These are phyloP conservation scores for Parapristionchus giblindavisi DNA, from an alignment of 2,888 invertebrate genomes.

Conservation along the genomic window DNA sequence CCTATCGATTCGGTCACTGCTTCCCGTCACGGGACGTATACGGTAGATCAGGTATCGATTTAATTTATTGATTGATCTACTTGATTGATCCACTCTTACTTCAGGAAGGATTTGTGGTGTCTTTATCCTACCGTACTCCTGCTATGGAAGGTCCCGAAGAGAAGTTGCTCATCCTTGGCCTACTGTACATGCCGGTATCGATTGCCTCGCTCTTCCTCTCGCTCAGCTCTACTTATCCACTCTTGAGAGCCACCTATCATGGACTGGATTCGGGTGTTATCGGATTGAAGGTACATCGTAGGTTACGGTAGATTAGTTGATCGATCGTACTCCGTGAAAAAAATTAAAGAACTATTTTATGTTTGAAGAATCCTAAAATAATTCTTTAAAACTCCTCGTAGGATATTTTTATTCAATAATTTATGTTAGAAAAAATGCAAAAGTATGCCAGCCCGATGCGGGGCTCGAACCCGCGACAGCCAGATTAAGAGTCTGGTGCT, in stretches of 20 bases:
- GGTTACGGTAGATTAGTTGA: not conserved
- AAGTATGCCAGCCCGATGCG: constrained; percentile 47
- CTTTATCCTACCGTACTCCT: constrained; percentile 25
- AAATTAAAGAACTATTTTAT: too few relatives aligned
- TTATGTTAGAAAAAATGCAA: too few relatives aligned
- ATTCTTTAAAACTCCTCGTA: too few relatives aligned
- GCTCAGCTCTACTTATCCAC: constrained; percentile 71
- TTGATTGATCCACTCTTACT: not conserved
- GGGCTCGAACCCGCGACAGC: constrained; percentile 57
- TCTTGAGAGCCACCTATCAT: constrained; percentile 74
- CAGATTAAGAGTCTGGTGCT: constrained; percentile 58
- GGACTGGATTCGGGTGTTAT: constrained; percentile 73
- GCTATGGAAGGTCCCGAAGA: not conserved
- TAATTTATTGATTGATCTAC: not conserved
- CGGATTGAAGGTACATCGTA: constrained; percentile 71
- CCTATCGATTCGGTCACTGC: not conserved
- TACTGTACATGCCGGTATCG: constrained; percentile 71
- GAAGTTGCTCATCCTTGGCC: constrained; percentile 37
- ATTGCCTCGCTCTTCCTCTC: constrained; percentile 71
- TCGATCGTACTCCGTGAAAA: constrained; percentile 31
- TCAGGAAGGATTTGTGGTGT: constrained; percentile 19
- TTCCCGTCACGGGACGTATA: constrained; percentile 22
- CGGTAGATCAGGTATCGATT: not conserved
- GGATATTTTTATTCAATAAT: too few relatives aligned
- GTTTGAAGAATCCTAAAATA: not conserved